A percentile compares a stretch with the other conserved stretches of the same genome.
Conservation (phyloP, 2,113 vertebrate genomes). For the Equus przewalskii region DNA sequence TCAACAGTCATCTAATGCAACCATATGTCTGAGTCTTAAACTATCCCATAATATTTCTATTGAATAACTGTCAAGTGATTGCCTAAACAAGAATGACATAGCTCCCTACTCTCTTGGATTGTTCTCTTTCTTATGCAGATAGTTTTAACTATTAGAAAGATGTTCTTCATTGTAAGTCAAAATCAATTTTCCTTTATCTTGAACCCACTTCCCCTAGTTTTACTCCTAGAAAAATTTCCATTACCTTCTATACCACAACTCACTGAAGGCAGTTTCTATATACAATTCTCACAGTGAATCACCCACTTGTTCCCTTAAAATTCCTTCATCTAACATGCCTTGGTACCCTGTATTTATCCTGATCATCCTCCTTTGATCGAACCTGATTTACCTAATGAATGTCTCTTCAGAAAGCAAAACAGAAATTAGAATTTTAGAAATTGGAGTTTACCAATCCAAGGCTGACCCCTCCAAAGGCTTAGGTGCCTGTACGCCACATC, state of each 20-base stretch:
- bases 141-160: background rate
- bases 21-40: background rate
- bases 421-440: constrained; percentile 18
- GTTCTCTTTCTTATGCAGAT: background rate
- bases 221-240: background rate
- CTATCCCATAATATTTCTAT: background rate
- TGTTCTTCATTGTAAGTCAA: background rate
- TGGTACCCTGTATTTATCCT: background rate
- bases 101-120: background rate
- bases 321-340: background rate
- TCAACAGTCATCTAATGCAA: background rate
- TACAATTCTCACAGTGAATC: background rate
- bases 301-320: background rate
- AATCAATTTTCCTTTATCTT: background rate
- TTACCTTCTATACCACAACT: background rate
- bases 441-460: background rate
- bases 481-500: background rate
- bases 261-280: background rate
- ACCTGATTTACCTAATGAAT: background rate
- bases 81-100: background rate
- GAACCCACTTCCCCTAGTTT: background rate
- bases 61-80: background rate
- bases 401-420: background rate
- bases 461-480: background rate
- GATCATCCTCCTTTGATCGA: background rate